Evolutionary conservation across 2,113 vertebrate genomes (phyloP), one percentile per base, ranked within the genome.

Genomic region (Cebus imitator): DNA sequence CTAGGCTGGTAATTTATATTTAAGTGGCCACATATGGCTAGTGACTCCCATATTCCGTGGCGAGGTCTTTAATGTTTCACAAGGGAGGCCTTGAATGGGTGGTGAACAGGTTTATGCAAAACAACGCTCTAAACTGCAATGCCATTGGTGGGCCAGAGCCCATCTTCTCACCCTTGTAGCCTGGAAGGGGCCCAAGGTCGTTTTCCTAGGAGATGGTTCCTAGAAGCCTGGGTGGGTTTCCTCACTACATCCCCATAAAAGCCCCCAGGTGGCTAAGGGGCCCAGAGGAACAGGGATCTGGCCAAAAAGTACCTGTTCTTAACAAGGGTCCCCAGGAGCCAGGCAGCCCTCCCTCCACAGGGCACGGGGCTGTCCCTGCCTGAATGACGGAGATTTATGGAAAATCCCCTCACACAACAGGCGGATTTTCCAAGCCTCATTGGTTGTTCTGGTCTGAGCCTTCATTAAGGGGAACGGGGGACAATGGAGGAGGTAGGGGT

Each of bases 391-490:
- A 93, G 96, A 97, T 96, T 97, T 97, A 95, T 97, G 75, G 97
- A 97, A 95, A 97, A 97, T 89, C 96, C 87, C 68, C 75, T 96
- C 96, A 80, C 73, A 97, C 96, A 97, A 96, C 93, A 94, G 97
- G 95, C 17, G 1, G 95, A 96, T 97, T 97, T 97, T 96, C 96
- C 95, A 98, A 97, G 96, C 90, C 94, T 97, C 85, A 52, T 80
- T 97, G 97, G 95, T 58, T 89, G 90, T 86, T 86, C 80, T 94
- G 88, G 81, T 90, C 85, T 80, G 86, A 94, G 89, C 87, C 94
- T 97, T 98, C 88, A 55, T 96, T 92, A 97, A 96, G 84, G 57
- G 89, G 90, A n/a, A 14, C 1, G 1, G 18, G 75, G 50, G 72
- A 94, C 95, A 78, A 88, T 85, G 48, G 80, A 58, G 58, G 90